Conservation (phyloP, 2,888 invertebrate genomes). For the Schizotus pectinicornis region DNA sequence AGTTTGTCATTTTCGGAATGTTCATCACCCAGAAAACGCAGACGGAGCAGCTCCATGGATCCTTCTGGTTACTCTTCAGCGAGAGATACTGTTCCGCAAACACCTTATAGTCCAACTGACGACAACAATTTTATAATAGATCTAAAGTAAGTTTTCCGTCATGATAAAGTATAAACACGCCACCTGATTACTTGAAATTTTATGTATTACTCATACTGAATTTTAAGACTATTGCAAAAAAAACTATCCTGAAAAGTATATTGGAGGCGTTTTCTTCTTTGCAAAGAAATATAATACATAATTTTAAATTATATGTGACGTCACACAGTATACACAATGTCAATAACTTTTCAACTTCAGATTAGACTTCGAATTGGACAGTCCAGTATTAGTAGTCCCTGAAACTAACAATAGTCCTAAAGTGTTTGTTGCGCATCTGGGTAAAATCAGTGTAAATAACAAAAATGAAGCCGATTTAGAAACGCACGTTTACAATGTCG, state of each 20-base stretch:
- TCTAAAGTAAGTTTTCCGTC: constrained; percentile 53
- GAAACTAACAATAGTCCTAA: constrained; percentile 77
- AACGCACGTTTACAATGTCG: constrained; percentile 30
- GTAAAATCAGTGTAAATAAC: constrained; percentile 75
- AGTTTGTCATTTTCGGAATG: constrained; percentile 53
- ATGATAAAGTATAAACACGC: constrained; percentile 24
- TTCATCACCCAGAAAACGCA: constrained; percentile 59
- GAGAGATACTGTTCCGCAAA: constrained; percentile 54
- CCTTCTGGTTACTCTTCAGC: constrained; percentile 53
- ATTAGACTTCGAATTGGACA: constrained; percentile 82
- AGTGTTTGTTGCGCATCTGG: constrained; percentile 91
- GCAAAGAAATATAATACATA: too few species aligned
- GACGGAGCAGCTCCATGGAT: constrained; percentile 54
- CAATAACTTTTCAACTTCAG: constrained; percentile 54
- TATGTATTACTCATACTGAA: constrained; percentile 2
- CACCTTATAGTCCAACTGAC: constrained; percentile 56
- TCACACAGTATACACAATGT: too few species aligned
- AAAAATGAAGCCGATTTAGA: constrained; percentile 30
- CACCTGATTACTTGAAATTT: too few species aligned
- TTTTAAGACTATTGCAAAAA: too few species aligned
- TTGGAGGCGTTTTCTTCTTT: too few species aligned
- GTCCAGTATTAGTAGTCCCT: constrained; percentile 90
- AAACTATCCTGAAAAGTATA: too few species aligned
- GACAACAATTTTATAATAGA: constrained; percentile 50
- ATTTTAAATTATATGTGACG: too few species aligned